Base-by-base conservation (phyloP, 2,888 invertebrate species). In the Ephialtes manifestator region DNA sequence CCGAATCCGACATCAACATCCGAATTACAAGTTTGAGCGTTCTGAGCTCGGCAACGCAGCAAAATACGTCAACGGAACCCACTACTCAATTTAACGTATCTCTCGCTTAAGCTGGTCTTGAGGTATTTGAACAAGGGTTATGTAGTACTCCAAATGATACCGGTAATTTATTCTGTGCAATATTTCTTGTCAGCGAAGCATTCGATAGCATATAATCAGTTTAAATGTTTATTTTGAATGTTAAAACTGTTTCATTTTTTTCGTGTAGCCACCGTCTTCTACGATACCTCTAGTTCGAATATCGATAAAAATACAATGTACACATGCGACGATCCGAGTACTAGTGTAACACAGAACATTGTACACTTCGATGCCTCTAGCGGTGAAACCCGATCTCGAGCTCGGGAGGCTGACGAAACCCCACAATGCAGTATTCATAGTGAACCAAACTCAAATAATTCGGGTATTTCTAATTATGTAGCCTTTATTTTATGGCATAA, bases 101-200 rank as follows among this genome's bases (percentile, higher is more conserved):
- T 51, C 5, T 51, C 48, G 4, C n/a, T 51, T 18, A n/a, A 51
- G 48, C n/a, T 51, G 48, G 48, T 51, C 5, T 51, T 51, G 48
- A 51, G n/a, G 18, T 51, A 51, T 51, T 51, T 5, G 48, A 15
- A 18, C 48, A 51, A 51, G 48, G 4, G 5, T 51, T 51, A 18
- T 51, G n/a, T 51, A 51, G 48, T 51, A 51, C 48, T 51, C 48
- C 48, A 18, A 51, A 51, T 51, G 48, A 51, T 3, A 51, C 48
- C 48, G 48, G 48, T 51, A 51, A 51, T n/a, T 51, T 51, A 51
- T 51, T 51, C 18, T 51, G 4, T 51, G 18, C 7, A 51, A 18
- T n/a, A 51, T 18, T 51, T 51, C n/a, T 51, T 51, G 48, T 51
- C 48, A n/a, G 48, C 18, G 48, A 51, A 51, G 18, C 13, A 51